phyloP scores from a whole-genome alignment of 2,797 vertebrate genomes.

The Peromyscus aztecus region DNA sequence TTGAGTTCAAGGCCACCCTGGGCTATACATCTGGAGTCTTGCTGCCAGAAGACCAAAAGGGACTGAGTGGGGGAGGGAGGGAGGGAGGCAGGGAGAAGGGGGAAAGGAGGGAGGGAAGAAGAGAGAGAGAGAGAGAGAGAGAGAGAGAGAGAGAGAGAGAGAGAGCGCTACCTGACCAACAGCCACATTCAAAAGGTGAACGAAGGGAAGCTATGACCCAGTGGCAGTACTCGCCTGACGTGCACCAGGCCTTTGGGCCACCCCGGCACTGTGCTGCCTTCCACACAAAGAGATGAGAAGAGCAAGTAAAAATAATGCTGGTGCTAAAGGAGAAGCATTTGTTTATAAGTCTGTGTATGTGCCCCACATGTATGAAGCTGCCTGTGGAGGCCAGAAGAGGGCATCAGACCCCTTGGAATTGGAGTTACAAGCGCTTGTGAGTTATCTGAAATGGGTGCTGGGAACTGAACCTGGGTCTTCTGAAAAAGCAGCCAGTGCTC shows the following conservation, averaged over 20 bases:
- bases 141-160: neutral
- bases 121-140: neutral
- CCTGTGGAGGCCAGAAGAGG: neutral
- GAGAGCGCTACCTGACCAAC: neutral
- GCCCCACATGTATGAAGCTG: neutral
- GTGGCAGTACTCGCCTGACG: neutral
- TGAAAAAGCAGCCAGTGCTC: neutral
- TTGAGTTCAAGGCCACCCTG: neutral
- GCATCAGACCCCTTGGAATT: neutral
- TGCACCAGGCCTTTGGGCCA: neutral
- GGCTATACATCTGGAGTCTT: neutral
- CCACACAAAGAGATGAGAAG: neutral
- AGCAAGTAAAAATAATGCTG: neutral
- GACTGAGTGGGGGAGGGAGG: neutral
- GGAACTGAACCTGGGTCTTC: neutral
- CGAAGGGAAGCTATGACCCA: fast-evolving
- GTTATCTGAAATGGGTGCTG: neutral
- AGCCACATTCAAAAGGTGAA: neutral
- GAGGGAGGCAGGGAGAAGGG: neutral
- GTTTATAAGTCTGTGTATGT: neutral
- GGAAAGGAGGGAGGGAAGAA: too few relatives aligned
- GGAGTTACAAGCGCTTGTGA: neutral
- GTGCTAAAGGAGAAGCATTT: neutral
- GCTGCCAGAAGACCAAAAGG: neutral
- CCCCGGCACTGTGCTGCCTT: neutral